Evolutionary conservation across 2,113 vertebrate genomes (phyloP), one percentile per base, ranked within the genome.

Genomic region (Beaufortia kweichowensis): DNA sequence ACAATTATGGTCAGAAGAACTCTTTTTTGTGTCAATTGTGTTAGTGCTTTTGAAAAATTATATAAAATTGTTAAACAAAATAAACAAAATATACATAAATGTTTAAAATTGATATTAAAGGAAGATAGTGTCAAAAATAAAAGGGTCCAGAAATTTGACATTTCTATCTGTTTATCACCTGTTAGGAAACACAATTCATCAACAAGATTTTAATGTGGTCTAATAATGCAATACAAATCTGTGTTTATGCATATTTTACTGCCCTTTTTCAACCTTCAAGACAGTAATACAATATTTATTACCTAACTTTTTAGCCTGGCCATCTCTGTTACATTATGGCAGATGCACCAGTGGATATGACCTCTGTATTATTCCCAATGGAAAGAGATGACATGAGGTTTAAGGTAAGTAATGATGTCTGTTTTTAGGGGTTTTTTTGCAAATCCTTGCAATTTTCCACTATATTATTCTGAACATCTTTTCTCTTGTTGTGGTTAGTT

Each of bases 331-430:
- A 81, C 79, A 78, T 82, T 83, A 78, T 78, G 83, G 81, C 90
- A 92, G 90, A 90, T 92, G 90, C 85, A 86, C 76, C 17, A 28
- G 57, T 75, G 67, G 73, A 76, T 70, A 67, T 64, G 28, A 67
- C 48, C 75, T 73, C 80, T 82, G 85, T 85, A 85, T 88, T 82
- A 83, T 69, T 86, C 83, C 82, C 80, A 76, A 69, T 24, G 65
- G 80, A 86, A 75, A 78, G 24, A 80, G 68, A 79, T 46, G 33
- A 73, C 79, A 65, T 69, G 67, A 62, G 68, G 41, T 86, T 78
- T 86, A 83, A 24, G 56, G 24, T 59, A 78, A 75, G 31, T 29
- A 35, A 53, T 77, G 48, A 33, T 19, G 21, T 39, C n/a, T 35
- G 31, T 64, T 79, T 68, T 67, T 71, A 35, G 43, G 56, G n/a